Evolutionary conservation across 2,888 invertebrate species (phyloP).

Genomic region (Morpho helenor): DNA sequence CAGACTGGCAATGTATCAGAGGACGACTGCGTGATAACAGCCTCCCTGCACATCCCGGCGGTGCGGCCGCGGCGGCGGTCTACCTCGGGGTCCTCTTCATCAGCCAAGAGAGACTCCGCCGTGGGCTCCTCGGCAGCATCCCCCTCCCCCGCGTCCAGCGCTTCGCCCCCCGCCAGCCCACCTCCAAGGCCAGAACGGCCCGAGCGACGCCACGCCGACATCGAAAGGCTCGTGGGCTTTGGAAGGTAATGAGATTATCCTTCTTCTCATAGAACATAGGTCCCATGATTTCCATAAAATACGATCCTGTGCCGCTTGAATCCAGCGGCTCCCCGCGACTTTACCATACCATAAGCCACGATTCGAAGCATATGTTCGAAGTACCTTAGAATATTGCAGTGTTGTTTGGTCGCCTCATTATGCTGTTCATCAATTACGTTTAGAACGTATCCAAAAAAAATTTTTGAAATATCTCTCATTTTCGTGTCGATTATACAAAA

Average conservation of each 20-base stretch:
- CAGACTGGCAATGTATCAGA: conserved; percentile 81
- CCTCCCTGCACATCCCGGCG: conserved; percentile 88
- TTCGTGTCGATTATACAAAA: too few species aligned
- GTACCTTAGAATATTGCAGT: too few species aligned
- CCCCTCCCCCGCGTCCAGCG: conserved; percentile 73
- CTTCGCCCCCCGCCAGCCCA: conserved; percentile 55
- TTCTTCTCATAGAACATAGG: too few species aligned
- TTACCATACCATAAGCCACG: too few species aligned
- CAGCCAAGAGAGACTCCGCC: conserved; percentile 77
- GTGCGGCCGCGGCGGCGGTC: conserved; percentile 72
- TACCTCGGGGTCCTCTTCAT: conserved; percentile 53
- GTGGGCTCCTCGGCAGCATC: conserved; percentile 78
- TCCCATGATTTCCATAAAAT: too few species aligned
- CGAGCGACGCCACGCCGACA: conserved; percentile 56
- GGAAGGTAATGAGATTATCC: conserved; percentile 17
- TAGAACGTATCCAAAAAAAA: too few species aligned
- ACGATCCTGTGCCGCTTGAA: too few species aligned
- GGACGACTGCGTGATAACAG: conserved; percentile 86
- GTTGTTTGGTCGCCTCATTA: too few species aligned
- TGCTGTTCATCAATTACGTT: too few species aligned
- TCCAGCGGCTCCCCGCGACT: too few species aligned
- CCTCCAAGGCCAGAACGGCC: conserved; percentile 71
- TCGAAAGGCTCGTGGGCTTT: conserved; percentile 51
- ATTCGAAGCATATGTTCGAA: too few species aligned
- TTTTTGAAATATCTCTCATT: too few species aligned